Evolutionary conservation across 2,797 vertebrate species (phyloP).

Genomic region (Gymnoscopelus microlampas): DNA sequence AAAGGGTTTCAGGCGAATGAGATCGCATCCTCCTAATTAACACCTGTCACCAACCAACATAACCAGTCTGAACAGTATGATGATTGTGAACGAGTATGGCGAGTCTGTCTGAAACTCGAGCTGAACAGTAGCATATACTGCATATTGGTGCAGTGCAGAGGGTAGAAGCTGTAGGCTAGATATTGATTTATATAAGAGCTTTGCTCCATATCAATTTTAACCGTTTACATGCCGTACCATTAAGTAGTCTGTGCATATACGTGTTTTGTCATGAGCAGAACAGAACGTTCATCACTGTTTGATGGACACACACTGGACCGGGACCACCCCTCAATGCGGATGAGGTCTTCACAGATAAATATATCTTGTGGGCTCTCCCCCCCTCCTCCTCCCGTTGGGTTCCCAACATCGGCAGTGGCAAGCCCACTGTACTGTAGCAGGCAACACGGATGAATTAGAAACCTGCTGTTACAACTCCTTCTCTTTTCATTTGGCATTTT

Average conservation of each 20-base stretch:
- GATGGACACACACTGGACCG: constrained; percentile 73
- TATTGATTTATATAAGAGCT: neutral
- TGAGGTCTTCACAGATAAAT: constrained; percentile 84
- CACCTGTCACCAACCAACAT: too few relatives aligned
- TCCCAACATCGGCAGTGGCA: constrained; percentile 67
- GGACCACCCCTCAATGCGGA: constrained; percentile 79
- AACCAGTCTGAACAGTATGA: neutral
- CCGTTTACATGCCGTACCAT: neutral
- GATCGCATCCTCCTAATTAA: too few relatives aligned
- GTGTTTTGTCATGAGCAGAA: constrained; percentile 19
- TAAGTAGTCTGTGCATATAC: too few relatives aligned
- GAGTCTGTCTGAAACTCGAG: neutral
- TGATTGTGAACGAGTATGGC: neutral
- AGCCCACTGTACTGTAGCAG: constrained; percentile 34
- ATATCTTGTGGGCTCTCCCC: constrained; percentile 70
- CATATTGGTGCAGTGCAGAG: neutral
- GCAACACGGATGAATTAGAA: constrained; percentile 78
- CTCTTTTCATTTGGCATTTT: constrained; percentile 38
- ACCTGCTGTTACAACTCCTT: constrained; percentile 39
- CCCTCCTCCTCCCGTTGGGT: constrained; percentile 63
- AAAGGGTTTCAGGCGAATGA: too few relatives aligned
- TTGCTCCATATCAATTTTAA: neutral
- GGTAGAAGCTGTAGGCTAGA: neutral
- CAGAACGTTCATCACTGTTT: constrained; percentile 32
- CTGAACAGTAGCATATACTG: too few relatives aligned